Conservation (phyloP, 2,113 vertebrate genomes). For the Pterocles gutturalis region DNA sequence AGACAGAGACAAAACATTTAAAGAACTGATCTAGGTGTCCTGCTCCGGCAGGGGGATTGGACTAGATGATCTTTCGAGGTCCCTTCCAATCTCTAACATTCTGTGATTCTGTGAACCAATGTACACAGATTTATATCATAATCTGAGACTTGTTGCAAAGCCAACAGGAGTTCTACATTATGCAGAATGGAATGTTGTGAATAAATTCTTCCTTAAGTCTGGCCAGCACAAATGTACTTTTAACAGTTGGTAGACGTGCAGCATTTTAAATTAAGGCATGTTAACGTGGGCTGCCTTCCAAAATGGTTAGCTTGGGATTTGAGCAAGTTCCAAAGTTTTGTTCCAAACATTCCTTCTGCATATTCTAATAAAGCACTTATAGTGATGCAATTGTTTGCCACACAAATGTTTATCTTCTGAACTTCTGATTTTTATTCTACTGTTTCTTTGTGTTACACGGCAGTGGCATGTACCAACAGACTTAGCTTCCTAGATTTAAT, state of each 20-base stretch:
- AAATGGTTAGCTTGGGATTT: conserved; percentile 6
- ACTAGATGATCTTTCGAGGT: no score
- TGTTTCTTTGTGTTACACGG: neutral
- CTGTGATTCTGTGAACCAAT: no score
- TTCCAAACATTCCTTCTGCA: conserved; percentile 13
- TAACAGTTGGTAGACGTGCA: neutral
- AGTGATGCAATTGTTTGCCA: neutral
- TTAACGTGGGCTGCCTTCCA: conserved; percentile 41
- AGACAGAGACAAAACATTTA: neutral
- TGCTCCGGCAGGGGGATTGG: no score
- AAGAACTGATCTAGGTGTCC: no score
- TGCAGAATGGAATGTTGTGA: conserved; percentile 6
- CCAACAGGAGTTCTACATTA: no score
- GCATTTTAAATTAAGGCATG: conserved; percentile 36
- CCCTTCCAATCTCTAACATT: no score
- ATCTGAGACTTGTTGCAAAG: neutral
- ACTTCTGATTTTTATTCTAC: neutral
- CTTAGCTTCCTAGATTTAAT: neutral
- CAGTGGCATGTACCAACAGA: neutral
- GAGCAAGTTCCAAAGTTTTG: neutral
- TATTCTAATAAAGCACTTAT: neutral
- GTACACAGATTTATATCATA: neutral
- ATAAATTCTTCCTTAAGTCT: conserved; percentile 32
- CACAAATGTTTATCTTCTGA: neutral
- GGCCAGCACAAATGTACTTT: conserved; percentile 48